Percentiles rank a stretch among this genome's conserved stretches.
Evolutionary conservation across 2,797 vertebrate species (phyloP).

Genomic region (Sitta carolinensis): DNA sequence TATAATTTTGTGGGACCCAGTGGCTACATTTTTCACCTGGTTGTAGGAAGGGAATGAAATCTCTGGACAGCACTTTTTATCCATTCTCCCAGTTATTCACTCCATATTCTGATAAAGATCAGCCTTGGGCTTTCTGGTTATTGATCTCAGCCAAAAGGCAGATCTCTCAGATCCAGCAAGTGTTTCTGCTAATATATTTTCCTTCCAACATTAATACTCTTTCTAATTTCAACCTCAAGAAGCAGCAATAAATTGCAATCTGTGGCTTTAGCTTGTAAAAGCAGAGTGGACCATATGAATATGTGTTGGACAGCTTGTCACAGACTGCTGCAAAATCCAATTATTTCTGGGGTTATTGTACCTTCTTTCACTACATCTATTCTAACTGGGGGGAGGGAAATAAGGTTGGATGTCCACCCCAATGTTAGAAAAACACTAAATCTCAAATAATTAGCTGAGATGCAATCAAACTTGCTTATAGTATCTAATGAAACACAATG

Average conservation of each 20-base stretch:
- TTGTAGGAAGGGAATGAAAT: constrained; percentile 30
- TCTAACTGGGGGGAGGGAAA: background rate
- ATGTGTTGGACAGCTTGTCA: constrained; percentile 33
- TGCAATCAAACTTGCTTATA: background rate
- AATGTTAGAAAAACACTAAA: background rate
- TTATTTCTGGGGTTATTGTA: constrained; percentile 56
- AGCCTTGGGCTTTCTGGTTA: constrained; percentile 51
- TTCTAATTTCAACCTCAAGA: constrained; percentile 52
- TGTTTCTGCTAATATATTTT: constrained; percentile 54
- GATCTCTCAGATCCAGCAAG: constrained; percentile 6
- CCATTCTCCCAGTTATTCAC: constrained; percentile 23
- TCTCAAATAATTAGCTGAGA: constrained; percentile 14
- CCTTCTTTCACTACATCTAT: background rate
- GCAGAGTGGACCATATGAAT: background rate
- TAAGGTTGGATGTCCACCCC: background rate
- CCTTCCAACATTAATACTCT: constrained; percentile 34
- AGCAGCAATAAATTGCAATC: constrained; percentile 47
- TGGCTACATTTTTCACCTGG: constrained; percentile 32
- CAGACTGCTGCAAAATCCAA: constrained; percentile 51
- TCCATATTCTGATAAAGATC: constrained; percentile 46
- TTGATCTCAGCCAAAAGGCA: constrained; percentile 46
- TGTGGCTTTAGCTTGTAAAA: constrained; percentile 41
- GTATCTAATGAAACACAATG: background rate
- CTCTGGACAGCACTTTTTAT: constrained; percentile 39
- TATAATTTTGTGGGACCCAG: constrained; percentile 24